Evolutionary conservation across 2,888 invertebrate genomes (phyloP), one percentile per base, ranked within the genome.

Genomic region (Coremacera marginata): DNA sequence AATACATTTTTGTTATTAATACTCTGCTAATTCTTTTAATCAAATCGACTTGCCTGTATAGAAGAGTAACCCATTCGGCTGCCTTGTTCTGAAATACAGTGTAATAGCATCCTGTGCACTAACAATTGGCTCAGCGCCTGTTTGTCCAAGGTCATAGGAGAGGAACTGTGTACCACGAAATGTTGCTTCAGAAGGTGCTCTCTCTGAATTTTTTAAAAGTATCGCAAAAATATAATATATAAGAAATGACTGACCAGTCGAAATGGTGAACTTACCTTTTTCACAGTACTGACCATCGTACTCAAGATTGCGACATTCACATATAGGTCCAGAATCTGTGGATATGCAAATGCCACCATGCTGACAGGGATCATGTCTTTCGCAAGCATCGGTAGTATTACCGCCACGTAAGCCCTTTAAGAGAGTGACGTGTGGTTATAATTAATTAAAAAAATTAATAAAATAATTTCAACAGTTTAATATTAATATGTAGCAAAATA

Each of bases 261-360:
- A 44, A 44, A 44, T 44, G 14, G 3, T 22, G 4, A 63, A n/a
- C 16, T 90, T 86, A 98, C 98, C 97, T 93, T 95, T 94, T 90
- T 98, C 97, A 90, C 98, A 99, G 90, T 94, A 95, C 83, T 95
- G 94, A 44, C 98, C 99, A 88, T 96, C 96, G 89, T 94, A 98
- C 90, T 98, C 97, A 25, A 96, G 94, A 86, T 95, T 95, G 44
- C 96, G 92, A 89, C 98, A 99, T 90, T 99, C 97, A 91, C 98
- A 98, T 87, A 96, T 94, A 63, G 98, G 95, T 25, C 98, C 98
- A 81, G 94, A 95, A 89, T 98, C 98, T 4, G 97, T 97, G 83
- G 96, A 96, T 90, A 98, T 96, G 91, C 98, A 99, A 83, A 96
- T 95, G 19, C 98, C 98, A 4, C 96, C 96, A 86, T 98, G 96